Evolutionary conservation across 2,797 vertebrate species (phyloP), one percentile per base, ranked within the genome.

Genomic region (Manis javanica): DNA sequence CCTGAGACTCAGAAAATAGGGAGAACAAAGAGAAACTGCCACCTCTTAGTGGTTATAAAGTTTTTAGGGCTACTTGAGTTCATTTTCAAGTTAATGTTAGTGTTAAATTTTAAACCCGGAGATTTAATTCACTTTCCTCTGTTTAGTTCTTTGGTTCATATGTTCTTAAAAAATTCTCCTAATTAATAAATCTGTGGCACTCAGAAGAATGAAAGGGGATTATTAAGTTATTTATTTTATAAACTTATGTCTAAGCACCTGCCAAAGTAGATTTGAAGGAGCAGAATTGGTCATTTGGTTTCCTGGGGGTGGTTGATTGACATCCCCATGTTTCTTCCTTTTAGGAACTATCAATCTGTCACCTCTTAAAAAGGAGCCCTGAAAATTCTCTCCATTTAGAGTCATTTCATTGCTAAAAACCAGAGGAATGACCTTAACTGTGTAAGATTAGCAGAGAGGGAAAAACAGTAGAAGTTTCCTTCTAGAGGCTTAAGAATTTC

Each of bases 351-450:
- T 90, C 46, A 37, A 29, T 78, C 42, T 66, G 26, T 86, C 37
- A 39, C 15, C 53, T 75, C 26, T 75, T 96, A 55, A 82, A 86
- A 90, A 85, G 31, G 53, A 89, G 21, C 14, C 19, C 63, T 95
- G 71, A 75, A 79, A 88, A 86, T 92, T 37, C 66, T 92, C n/a
- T 87, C 71, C 39, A 31, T 93, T 72, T 91, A 37, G 78, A 85
- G 24, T 90, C 61, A 82, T 91, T 94, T 96, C 51, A n/a, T 87
- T 88, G 57, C 59, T 90, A 64, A 88, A 94, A 85, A 55, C 78
- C 13, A 74, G 49, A 92, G 78, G 24, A 91, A 57, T 81, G 46
- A 39, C 55, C 37, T 87, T 75, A 87, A 31, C 29, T 96, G 55
- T n/a, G 7, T 88, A 83, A 66, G 34, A 61, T 85, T 66, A 96